phyloP scores from a whole-genome alignment of 2,888 invertebrate genomes.

The Cephonodes hylas region DNA sequence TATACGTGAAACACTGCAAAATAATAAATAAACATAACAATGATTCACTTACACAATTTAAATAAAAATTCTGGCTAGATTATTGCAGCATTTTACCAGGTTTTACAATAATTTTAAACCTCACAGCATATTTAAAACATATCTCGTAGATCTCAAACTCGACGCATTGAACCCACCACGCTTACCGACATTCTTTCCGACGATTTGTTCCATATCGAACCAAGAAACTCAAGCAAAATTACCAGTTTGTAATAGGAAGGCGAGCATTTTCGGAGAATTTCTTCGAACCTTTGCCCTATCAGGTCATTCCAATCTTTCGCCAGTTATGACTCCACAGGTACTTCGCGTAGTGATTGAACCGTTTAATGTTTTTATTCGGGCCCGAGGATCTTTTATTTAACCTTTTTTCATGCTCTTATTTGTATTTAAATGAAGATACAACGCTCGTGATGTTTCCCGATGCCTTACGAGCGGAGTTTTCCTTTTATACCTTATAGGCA shows the following conservation, averaged over 20 bases:
- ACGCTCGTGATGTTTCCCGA: conserved; percentile 32
- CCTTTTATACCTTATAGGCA: conserved; percentile 10
- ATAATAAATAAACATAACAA: not conserved
- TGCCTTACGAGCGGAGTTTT: conserved; percentile 22
- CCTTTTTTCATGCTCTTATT: conserved; percentile 47
- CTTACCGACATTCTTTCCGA: conserved; percentile 39
- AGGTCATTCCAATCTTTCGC: conserved; percentile 75
- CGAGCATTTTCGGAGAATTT: conserved; percentile 76
- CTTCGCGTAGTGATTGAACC: conserved; percentile 59
- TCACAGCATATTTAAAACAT: not conserved
- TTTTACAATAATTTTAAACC: not conserved
- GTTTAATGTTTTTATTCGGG: conserved; percentile 54
- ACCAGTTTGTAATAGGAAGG: conserved; percentile 72
- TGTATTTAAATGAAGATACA: conserved; percentile 52
- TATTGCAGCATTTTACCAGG: no score
- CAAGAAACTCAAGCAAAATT: conserved; percentile 73
- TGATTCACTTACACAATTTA: not conserved
- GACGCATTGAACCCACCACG: not conserved
- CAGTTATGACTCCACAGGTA: conserved; percentile 68
- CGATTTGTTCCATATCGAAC: conserved; percentile 74
- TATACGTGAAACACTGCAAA: not conserved
- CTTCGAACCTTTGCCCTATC: conserved; percentile 70
- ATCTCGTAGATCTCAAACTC: not conserved
- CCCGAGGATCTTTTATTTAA: conserved; percentile 46
- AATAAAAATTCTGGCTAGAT: not conserved